Evolutionary conservation across 2,797 vertebrate species (phyloP), one percentile per base, ranked within the genome.

Genomic region (Hirundo rustica): DNA sequence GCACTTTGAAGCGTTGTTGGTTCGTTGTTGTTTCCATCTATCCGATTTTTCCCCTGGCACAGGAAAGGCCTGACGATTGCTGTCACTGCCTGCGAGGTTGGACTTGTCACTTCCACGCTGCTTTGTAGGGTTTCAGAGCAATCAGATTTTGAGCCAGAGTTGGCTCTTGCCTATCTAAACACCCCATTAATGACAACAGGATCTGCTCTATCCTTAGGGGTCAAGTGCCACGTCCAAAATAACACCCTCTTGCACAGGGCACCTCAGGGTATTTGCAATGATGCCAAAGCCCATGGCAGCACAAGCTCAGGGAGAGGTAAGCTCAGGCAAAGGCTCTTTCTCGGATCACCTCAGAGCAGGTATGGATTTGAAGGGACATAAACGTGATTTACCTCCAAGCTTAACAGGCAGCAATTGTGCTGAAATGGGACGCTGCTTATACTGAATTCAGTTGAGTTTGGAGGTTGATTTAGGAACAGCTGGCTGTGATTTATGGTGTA

Each of bases 311-410:
- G 55, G 19, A 40, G 47, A 85, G 53, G 61, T 44, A 55, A 64
- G 58, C 11, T 17, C 88, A 77, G 50, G 61, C 36, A 75, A 51
- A 72, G 51, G 14, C 5, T 16, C 67, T 53, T 7, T 2, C 36
- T 86, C 36, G 38, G 45, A 34, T 60, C 54, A 73, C 64, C 58
- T 80, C 45, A 13, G 0, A 38, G 3, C 61, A 57, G 38, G 7
- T 10, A 25, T 5, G 40, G 66, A 77, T 80, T 55, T 45, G 75
- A 76, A 82, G 30, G 57, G 70, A 50, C 55, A 78, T 55, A 92
- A 93, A 92, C 50, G 27, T 73, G 80, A 92, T 94, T 95, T 92
- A 94, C 36, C 36, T 72, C 20, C 67, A 20, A 53, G 30, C 30
- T 88, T 62, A 90, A 75, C n/a, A 78, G 80, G 0, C 3, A 36